Conservation (phyloP, 2,888 invertebrate genomes). For the Meiosimyza decipiens region DNA sequence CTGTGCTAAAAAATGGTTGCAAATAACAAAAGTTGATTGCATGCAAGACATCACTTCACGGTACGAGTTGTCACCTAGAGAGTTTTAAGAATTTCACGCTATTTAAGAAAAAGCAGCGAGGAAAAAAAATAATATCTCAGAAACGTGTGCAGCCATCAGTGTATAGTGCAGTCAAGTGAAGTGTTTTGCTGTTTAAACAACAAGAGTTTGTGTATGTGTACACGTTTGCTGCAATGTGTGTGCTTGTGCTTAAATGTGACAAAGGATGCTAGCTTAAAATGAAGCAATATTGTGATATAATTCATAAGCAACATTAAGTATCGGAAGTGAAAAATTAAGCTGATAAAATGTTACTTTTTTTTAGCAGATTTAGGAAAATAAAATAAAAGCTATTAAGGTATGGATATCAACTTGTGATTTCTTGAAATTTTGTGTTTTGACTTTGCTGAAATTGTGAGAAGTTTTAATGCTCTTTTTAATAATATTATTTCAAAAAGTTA, state of each 20-base stretch:
- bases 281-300: slow-evolving; percentile 13
- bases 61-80: slow-evolving; percentile 5
- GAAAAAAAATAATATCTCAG: slow-evolving; percentile 11
- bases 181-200: neutral
- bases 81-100: slow-evolving; percentile 23
- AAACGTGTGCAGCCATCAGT: neutral
- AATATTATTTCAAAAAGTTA: too few relatives aligned
- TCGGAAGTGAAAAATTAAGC: slow-evolving; percentile 9
- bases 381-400: too few relatives aligned
- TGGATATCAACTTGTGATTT: too few relatives aligned
- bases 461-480: too few relatives aligned
- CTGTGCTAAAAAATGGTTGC: slow-evolving; percentile 35
- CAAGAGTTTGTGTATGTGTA: neutral
- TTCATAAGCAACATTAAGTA: neutral
- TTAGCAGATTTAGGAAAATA: too few relatives aligned
- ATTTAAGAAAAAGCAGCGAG: neutral
- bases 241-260: neutral
- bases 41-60: slow-evolving; percentile 20
- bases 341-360: slow-evolving; percentile 24
- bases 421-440: too few relatives aligned
- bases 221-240: neutral
- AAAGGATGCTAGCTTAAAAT: neutral
- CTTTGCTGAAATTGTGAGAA: too few relatives aligned
- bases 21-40: slow-evolving; percentile 39
- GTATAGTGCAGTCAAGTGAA: slow-evolving; percentile 5